Evolutionary conservation across 1,140 invertebrate genomes (phyloP), one percentile per base, ranked within the genome.

Genomic region (Trinorchestia longiramus): DNA sequence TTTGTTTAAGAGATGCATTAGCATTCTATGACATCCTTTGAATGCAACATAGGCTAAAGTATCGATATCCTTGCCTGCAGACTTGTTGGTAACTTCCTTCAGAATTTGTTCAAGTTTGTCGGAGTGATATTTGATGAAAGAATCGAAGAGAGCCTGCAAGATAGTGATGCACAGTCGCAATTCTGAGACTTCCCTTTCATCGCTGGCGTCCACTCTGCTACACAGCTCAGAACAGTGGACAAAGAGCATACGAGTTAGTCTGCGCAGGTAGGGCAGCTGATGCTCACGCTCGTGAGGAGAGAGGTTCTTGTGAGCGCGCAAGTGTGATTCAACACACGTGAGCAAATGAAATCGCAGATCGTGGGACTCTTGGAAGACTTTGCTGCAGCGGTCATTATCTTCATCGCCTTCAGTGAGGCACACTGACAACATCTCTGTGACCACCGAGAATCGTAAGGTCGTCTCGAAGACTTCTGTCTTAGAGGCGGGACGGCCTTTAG

Each of bases 21-120:
- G 53, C 91, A 96, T 96, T 94, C 96, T 96, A 87, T 96, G 96
- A 94, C 96, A 96, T 0, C 91, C 90, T 47, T 96, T 96, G 53
- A 95, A 53, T n/a, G 96, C 87, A 47, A 92, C 90, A 44, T 95
- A 96, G 42, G 96, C 87, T 15, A 96, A 47, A 41, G 92, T 57
- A 90, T 90, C 62, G 23, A 95, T 43, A 43, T 96, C 95, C 40
- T 95, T 96, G 28, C 90, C 44, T 17, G 96, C 95, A 45, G 91
- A 96, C 53, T 96, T 96, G 90, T 87, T 96, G n/a, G 96, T 95
- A 28, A 96, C 36, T 28, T 96, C 96, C 90, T 96, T 96, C 45
- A 96, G 77, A 47, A 96, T 95, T 62, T 95, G 44, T 87, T 96
- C 95, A 47, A 96, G 94, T 95, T 96, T 96, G 77, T 96, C 91